Base-by-base conservation (phyloP, 2,888 invertebrate genomes). In the Trachelus iudaicus region DNA sequence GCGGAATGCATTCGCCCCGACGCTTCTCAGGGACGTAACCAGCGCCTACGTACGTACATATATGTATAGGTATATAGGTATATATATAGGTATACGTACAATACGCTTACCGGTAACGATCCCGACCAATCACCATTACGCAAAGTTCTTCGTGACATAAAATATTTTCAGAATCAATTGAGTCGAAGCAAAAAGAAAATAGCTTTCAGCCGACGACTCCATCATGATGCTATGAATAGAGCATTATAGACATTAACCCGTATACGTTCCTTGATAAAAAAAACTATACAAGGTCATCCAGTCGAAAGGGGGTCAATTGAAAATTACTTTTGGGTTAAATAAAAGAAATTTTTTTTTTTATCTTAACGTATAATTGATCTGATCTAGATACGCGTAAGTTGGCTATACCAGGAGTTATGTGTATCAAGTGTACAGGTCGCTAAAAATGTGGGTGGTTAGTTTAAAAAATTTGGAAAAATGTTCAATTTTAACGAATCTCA, bases 61-160 rank as follows among this genome's bases (percentile, higher is more conserved):
- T n/a, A 69, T 33, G 2, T 33, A 33, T 2, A 33, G 33, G 3
- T n/a, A 34, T 13, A 30, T 23, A 69, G 34, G 71, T 37, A 40
- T 69, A 69, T 31, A 69, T 34, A 34, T 9, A 34, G 34, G 9
- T 34, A 34, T 73, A 23, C 30, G 69, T 71, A 80, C 80, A 81
- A 81, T 79, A 75, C 76, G 69, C 11, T 74, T 56, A 56, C 23
- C 40, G 15, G 40, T 76, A 75, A 81, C 75, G 79, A 76, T 73
- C 74, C 74, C 86, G 79, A 83, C 84, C 84, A 85, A 86, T 85
- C 85, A 85, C 85, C 85, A 85, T 84, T 83, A 82, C 77, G 83
- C 83, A 81, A 81, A 85, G 79, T 80, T 77, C 74, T 23, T 56
- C 6, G 23, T 23, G 40, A 23, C 40, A 9, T 56, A 23, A 56